A percentile compares a stretch with the other conserved stretches of the same genome.
phyloP scores from a whole-genome alignment of 2,888 invertebrate species.

The Pollenia amentaria region DNA sequence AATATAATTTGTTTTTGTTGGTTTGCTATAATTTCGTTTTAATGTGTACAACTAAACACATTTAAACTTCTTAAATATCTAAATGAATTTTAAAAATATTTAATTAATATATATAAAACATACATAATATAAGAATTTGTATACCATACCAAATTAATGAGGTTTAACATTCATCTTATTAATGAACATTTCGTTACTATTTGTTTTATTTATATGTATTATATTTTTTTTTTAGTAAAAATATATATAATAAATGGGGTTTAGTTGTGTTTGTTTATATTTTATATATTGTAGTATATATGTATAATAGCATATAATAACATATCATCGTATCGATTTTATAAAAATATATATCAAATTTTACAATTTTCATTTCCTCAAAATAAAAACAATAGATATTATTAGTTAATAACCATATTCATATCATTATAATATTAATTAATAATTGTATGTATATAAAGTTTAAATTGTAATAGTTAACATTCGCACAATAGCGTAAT shows the following conservation, averaged over 20 bases:
- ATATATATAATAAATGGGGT: constrained; percentile 62
- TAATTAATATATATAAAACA: constrained; percentile 46
- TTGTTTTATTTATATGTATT: constrained; percentile 29
- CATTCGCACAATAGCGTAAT: constrained; percentile 83
- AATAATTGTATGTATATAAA: constrained; percentile 65
- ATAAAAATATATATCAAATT: constrained; percentile 74
- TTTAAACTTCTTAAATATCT: constrained; percentile 46
- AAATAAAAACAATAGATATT: constrained; percentile 69
- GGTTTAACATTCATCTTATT: constrained; percentile 37
- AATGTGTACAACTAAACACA: not conserved
- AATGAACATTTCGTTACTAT: constrained; percentile 37
- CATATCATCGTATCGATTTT: constrained; percentile 71
- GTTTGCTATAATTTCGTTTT: constrained; percentile 15
- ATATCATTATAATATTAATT: constrained; percentile 50
- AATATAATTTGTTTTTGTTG: constrained; percentile 11
- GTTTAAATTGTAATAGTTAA: constrained; percentile 76
- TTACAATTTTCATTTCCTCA: constrained; percentile 69
- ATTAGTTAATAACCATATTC: constrained; percentile 63
- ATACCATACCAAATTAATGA: constrained; percentile 67
- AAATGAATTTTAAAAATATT: constrained; percentile 30
- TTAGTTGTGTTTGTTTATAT: constrained; percentile 61
- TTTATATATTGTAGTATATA: constrained; percentile 54
- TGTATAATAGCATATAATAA: constrained; percentile 70
- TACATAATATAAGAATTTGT: constrained; percentile 51
- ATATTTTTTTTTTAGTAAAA: constrained; percentile 56